Evolutionary conservation across 2,113 vertebrate genomes (phyloP).

Genomic region (Nothobranchius furzeri): DNA sequence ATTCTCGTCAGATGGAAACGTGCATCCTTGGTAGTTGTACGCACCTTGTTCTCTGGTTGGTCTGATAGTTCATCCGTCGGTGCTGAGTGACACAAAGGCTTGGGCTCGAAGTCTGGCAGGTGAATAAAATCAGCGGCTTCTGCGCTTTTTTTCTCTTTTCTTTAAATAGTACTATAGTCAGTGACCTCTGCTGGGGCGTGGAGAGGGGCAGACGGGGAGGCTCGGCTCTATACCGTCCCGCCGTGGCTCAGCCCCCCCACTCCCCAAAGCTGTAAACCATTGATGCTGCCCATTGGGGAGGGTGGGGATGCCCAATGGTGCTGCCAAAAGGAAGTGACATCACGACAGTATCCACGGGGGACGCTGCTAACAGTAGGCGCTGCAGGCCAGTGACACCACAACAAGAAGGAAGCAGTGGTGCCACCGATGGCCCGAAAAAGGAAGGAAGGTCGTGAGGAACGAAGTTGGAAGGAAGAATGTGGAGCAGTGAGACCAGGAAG

Average conservation of each 20-base stretch:
- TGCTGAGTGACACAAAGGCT: slow-evolving; percentile 65
- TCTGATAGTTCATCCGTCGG: slow-evolving; percentile 55
- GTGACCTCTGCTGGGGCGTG: slow-evolving; percentile 70
- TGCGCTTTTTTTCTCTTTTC: slow-evolving; percentile 44
- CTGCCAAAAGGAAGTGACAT: slow-evolving; percentile 75
- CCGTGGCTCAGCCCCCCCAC: slow-evolving; percentile 60
- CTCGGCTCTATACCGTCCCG: slow-evolving; percentile 48
- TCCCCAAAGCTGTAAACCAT: slow-evolving; percentile 70
- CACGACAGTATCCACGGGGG: slow-evolving; percentile 74
- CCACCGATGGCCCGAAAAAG: slow-evolving; percentile 47
- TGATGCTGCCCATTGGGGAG: slow-evolving; percentile 55
- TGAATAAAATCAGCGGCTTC: slow-evolving; percentile 52
- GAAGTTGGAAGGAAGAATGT: slow-evolving; percentile 56
- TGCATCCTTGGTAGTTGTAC: slow-evolving; percentile 64
- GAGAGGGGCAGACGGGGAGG: slow-evolving; percentile 65
- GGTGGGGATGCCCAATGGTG: slow-evolving; percentile 62
- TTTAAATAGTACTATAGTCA: slow-evolving; percentile 55
- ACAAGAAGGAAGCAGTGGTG: slow-evolving; percentile 43
- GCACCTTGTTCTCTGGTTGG: slow-evolving; percentile 53
- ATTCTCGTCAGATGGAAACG: slow-evolving; percentile 67
- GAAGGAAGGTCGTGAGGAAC: slow-evolving; percentile 44
- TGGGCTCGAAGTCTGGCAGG: slow-evolving; percentile 68
- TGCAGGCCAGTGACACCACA: slow-evolving; percentile 55
- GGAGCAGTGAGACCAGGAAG: slow-evolving; percentile 54
- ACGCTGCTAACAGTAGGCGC: slow-evolving; percentile 63